These are phyloP conservation scores for Chelmon rostratus DNA, from an alignment of 2,797 vertebrate species.

Conservation along the genomic window DNA sequence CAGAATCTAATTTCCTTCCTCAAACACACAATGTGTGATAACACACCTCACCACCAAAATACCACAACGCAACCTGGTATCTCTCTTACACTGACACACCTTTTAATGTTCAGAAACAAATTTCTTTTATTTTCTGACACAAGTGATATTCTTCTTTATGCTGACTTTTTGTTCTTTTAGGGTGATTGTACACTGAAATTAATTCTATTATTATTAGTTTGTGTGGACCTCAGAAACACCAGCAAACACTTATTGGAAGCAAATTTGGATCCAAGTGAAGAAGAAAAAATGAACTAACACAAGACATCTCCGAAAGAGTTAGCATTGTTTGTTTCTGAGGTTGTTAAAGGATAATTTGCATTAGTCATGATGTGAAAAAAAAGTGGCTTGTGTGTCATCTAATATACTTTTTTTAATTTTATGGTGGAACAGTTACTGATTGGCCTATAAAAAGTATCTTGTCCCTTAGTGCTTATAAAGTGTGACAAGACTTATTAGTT, in stretches of 20 bases:
- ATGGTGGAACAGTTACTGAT: neutral
- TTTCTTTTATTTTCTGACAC: neutral
- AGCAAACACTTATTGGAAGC: neutral
- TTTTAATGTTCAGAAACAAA: neutral
- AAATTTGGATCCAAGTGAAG: neutral
- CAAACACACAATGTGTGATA: neutral
- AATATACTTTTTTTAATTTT: neutral
- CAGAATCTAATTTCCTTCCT: neutral
- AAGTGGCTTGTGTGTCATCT: neutral
- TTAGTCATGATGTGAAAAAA: neutral
- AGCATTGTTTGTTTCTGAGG: neutral
- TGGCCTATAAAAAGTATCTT: neutral
- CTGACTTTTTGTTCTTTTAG: neutral
- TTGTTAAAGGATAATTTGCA: neutral
- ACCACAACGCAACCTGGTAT: neutral
- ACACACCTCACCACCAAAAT: neutral
- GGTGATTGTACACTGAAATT: neutral
- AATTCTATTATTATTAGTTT: neutral
- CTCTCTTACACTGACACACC: neutral
- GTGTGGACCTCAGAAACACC: neutral
- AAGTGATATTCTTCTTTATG: neutral
- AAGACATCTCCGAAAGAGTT: neutral
- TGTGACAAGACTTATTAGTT: slow-evolving; percentile 34
- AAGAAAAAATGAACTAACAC: neutral
- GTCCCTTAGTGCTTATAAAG: neutral